Percentiles rank a stretch among this genome's conserved stretches.
Evolutionary conservation across 2,888 invertebrate species (phyloP).

Genomic region (Drosophila histrio): DNA sequence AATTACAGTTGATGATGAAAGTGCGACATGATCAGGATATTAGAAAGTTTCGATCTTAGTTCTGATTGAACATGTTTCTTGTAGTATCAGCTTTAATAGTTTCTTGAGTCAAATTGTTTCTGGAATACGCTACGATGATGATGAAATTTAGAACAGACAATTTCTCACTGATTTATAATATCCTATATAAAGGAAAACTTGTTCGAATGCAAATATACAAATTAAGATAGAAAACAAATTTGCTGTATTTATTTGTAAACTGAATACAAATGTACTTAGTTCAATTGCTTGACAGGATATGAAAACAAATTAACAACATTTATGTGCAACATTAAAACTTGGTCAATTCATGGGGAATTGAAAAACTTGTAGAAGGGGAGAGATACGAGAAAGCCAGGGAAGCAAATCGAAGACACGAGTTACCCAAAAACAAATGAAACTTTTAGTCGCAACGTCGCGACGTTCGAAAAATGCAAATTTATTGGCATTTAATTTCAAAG

Average conservation of each 20-base stretch:
- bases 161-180: no score
- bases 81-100: no score
- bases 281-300: slow-evolving; percentile 23
- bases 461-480: slow-evolving; percentile 70
- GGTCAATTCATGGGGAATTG: slow-evolving; percentile 66
- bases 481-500: slow-evolving; percentile 77
- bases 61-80: no score
- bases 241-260: neutral
- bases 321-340: slow-evolving; percentile 71
- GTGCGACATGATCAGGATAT: no score
- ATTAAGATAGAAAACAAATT: no score
- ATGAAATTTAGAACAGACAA: no score
- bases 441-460: slow-evolving; percentile 36
- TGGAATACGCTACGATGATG: no score
- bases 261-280: slow-evolving; percentile 1
- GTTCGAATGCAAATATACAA: no score
- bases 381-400: slow-evolving; percentile 6
- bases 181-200: no score
- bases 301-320: slow-evolving; percentile 75
- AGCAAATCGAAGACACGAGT: slow-evolving; percentile 60
- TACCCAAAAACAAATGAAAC: slow-evolving; percentile 60
- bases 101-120: no score
- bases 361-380: slow-evolving; percentile 55
- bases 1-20: no score
- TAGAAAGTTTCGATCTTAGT: no score